Base-by-base conservation (phyloP, 2,113 vertebrate species). In the Macquaria australasica region DNA sequence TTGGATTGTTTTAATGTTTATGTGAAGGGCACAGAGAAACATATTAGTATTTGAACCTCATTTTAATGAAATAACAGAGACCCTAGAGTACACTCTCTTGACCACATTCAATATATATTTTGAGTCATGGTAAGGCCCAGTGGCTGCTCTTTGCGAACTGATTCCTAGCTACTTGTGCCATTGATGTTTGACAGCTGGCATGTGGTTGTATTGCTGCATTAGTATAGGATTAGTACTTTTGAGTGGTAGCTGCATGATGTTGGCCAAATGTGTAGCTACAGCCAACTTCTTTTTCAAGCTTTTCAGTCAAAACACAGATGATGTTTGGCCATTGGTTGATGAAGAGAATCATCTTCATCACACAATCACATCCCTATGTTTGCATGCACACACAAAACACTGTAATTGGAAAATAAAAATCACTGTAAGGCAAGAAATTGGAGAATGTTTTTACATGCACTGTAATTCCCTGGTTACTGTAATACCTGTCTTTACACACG, bases 221-320 rank as follows among this genome's bases (percentile, higher is more conserved):
- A 78, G 41, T 51, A 7, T 39, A 18, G 8, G 12, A 48, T 67
- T 50, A 28, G 2, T 53, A 8, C 50, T 56, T 58, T 55, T 70
- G 12, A 15, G 11, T 80, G 2, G 18, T n/a, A 23, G 51, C 5
- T 55, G 28, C 28, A 31, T 31, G 25, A 45, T 58, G 18, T 18
- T 43, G 23, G 5, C 6, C 43, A 63, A 59, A 74, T 74, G n/a
- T 31, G 41, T 15, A 45, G 55, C 71, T 45, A 5, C 23, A 66
- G 63, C 23, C 63, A 67, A 48, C 43, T 28, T 48, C 37, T 45
- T 25, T 45, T 28, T 16, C 11, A 34, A 70, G 68, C 14, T 53
- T 45, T 60, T 59, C 18, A 14, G 3, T n/a, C n/a, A 73, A 59
- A 73, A 66, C 67, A 41, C 55, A 69, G 74, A 56, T 69, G 41